Base-by-base conservation (phyloP, 2,888 invertebrate species). In the Synergus itoensis region DNA sequence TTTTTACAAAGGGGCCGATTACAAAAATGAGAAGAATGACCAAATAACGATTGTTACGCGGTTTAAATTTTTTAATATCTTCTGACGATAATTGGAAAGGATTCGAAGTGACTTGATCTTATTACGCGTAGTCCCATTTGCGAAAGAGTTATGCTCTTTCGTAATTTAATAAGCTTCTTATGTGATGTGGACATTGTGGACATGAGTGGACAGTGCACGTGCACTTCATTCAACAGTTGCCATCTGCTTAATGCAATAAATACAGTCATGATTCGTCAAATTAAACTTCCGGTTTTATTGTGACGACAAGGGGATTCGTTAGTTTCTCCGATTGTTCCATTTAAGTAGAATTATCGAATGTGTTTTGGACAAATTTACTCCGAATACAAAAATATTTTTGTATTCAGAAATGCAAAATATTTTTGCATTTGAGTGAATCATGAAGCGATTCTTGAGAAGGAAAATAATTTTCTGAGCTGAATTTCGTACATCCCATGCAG, bases 251-350 rank as follows among this genome's bases (percentile, higher is more conserved):
- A 53, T 78, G 78, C 76, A 79, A 80, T 77, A 80, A 80, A 80
- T 79, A 69, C 73, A 73, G 41, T 40, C 78, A 79, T 79, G 78
- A 77, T 80, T 28, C 28, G 28, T 79, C 64, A 79, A 82, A 82
- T 77, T 78, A 78, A 80, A 78, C 78, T 82, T 82, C 82, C 82
- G 82, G 79, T 80, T 78, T 73, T 75, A 79, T 79, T 77, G 76
- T 79, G 62, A 45, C 48, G 67, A 76, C 76, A 79, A 78, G 79
- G 67, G 79, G 80, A 82, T 82, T 82, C 77, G 79, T 78, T 78
- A 60, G 67, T 79, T 79, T 78, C 77, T 73, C 76, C 43, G 80
- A 82, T 79, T 80, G 82, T 80, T 62, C 80, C 77, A 81, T 69
- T 82, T 80, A 77, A 67, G 75, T 75, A 80, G 64, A 82, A 80